Evolutionary conservation across 2,797 vertebrate genomes (phyloP), one percentile per base, ranked within the genome.

Genomic region (Typhlichthys eigenmanni): DNA sequence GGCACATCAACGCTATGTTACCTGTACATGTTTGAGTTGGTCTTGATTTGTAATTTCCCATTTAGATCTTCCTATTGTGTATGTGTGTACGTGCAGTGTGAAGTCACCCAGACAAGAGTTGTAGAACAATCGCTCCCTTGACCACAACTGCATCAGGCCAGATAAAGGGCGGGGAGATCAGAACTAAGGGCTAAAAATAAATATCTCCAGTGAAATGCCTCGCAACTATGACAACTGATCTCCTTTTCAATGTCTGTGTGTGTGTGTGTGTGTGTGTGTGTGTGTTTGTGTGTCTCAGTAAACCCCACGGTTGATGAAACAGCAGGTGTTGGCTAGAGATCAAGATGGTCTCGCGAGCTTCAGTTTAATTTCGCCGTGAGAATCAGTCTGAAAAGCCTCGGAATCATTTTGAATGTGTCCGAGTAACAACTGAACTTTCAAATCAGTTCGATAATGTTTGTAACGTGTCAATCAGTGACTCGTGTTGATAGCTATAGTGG

Each of bases 1-100:
- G 51, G 38, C 24, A 52, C 24, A 71, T 57, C 38, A 45, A 3
- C 17, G 52, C 10, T 0, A 0, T 76, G 71, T 94, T 98, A 98
- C 96, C 96, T 84, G 97, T 98, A 68, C 96, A 98, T 1, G 95
- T 98, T 88, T 98, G 96, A 13, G 92, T 95, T 10, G 95, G 97
- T 93, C 96, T 95, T 65, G 96, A 98, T 92, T 99, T 98, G 82
- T 99, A 98, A 92, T 99, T 98, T 71, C 96, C 96, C 97, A 98
- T 98, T 79, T 91, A 83, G 82, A 60, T 74, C 68, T 9, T 85
- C 80, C 71, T 74, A 82, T 51, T 38, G 65, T 48, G 56, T 66
- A 61, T 80, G 82, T 7, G 55, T 74, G 77, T 77, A 51, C 49
- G 43, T 58, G 63, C 79, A 59, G 62, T 74, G 32, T n/a, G 66